phyloP scores from a whole-genome alignment of 2,888 invertebrate genomes.

The Autographa pulchrina region DNA sequence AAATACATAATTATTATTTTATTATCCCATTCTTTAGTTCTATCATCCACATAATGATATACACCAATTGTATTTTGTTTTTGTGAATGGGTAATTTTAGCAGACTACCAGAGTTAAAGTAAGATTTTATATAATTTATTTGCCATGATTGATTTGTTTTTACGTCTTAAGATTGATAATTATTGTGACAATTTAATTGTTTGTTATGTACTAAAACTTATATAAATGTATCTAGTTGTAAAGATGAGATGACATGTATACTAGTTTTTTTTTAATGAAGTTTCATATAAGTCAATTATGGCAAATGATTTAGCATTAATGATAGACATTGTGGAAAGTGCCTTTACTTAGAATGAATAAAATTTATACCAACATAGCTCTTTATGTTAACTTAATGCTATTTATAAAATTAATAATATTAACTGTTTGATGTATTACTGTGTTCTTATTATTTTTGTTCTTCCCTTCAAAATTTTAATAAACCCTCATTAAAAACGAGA shows the following conservation, averaged over 20 bases:
- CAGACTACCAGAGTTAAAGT: conserved; percentile 76
- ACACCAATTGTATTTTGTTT: conserved; percentile 65
- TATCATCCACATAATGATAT: conserved; percentile 57
- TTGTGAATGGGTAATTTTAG: conserved; percentile 83
- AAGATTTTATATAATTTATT: conserved; percentile 65
- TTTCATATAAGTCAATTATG: conserved; percentile 74
- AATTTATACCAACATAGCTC: conserved; percentile 89
- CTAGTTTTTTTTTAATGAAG: conserved; percentile 46
- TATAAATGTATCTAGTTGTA: conserved; percentile 31
- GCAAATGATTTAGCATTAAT: conserved; percentile 79
- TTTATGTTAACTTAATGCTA: conserved; percentile 89
- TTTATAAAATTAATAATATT: conserved; percentile 89
- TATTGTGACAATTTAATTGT: conserved; percentile 58
- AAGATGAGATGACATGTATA: conserved; percentile 45
- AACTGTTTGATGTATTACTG: conserved; percentile 86
- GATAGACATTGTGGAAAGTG: conserved; percentile 88
- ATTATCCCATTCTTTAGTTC: conserved; percentile 52
- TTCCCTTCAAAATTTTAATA: conserved; percentile 21
- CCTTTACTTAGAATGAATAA: conserved; percentile 88
- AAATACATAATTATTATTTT: conserved; percentile 50
- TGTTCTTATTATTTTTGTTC: conserved; percentile 65
- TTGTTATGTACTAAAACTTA: conserved; percentile 43
- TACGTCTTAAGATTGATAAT: conserved; percentile 44
- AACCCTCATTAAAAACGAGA: not conserved
- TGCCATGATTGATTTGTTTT: conserved; percentile 65